Evolutionary conservation across 2,797 vertebrate genomes (phyloP), one percentile per base, ranked within the genome.

Genomic region (Diglossa cyanea): DNA sequence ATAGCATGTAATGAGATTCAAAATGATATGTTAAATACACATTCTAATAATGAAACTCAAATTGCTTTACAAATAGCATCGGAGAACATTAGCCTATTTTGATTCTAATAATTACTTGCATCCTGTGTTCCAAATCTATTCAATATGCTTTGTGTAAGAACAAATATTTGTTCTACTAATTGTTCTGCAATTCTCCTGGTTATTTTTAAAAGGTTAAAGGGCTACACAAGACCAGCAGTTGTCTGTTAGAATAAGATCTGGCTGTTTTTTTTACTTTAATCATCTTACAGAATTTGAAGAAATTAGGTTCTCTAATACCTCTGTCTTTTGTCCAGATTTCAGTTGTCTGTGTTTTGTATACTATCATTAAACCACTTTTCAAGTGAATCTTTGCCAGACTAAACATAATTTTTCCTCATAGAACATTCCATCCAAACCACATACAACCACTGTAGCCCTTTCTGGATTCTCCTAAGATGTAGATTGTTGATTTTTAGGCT

Each of bases 151-250:
- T 97, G 90, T 0, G 17, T 84, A 96, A 97, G 97, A 96, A 94
- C 94, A 97, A 97, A 97, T 97, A 97, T 97, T 97, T 97, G 92
- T 94, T 95, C 96, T 96, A 28, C 95, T 97, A 97, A 97, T 97
- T 97, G 96, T 97, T 97, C 97, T 94, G 81, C 83, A 80, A 87
- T 97, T 97, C 94, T 96, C 86, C 66, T 91, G 90, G 93, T 96
- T 97, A 96, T 96, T 97, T 97, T 97, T 95, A 91, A 97, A 97
- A 94, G 87, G 76, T 62, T 91, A 88, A 94, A 97, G 67, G 88
- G 88, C 89, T 96, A 66, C 50, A 66, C 35, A 94, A 87, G 94
- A 95, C 91, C 95, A 95, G 91, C 88, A 94, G 92, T 96, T 97
- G 92, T 95, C 95, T 95, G 85, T 92, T 94, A 97, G 70, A 94